Base-by-base conservation (phyloP, 2,113 vertebrate genomes). In the Pseudopipra pipra region DNA sequence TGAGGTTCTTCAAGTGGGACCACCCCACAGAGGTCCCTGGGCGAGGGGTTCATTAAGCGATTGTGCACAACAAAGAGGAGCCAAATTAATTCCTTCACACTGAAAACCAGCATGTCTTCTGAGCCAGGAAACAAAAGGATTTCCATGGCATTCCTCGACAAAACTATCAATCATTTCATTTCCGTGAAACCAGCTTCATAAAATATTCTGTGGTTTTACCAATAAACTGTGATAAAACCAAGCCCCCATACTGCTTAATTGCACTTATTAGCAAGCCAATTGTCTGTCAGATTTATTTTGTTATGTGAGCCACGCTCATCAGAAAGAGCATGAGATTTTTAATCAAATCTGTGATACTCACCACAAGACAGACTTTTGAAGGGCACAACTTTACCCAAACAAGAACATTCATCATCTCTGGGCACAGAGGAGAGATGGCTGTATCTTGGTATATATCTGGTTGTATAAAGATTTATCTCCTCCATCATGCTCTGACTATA, bases 161-260 rank as follows among this genome's bases (percentile, higher is more conserved):
- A 81, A 93, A 78, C 51, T 30, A 86, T 86, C 92, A 77, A 90
- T 93, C 35, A 90, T 77, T 84, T 87, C 27, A 92, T 55, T 86
- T 78, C 80, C 12, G 8, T 67, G 73, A 92, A 95, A 74, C 61
- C 67, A 89, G 61, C 79, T 91, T 92, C 73, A 81, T 71, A 86
- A 89, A 95, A 89, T 52, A 95, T 81, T 75, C 80, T 56, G 75
- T 63, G 58, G 79, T 85, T 95, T 93, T 77, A 82, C 78, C 95
- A 83, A 83, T 55, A 93, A 90, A 74, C 68, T 72, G 75, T 54
- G 78, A 87, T 74, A 71, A 83, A 91, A 82, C 51, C 62, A 85
- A 84, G 73, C 87, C 78, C 81, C 77, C 94, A 76, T 85, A 58
- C 87, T 80, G 85, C 90, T 92, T 94, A 97, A 93, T 74, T 92